Base-by-base conservation (phyloP, 2,888 invertebrate genomes). In the Heliconius aoede region DNA sequence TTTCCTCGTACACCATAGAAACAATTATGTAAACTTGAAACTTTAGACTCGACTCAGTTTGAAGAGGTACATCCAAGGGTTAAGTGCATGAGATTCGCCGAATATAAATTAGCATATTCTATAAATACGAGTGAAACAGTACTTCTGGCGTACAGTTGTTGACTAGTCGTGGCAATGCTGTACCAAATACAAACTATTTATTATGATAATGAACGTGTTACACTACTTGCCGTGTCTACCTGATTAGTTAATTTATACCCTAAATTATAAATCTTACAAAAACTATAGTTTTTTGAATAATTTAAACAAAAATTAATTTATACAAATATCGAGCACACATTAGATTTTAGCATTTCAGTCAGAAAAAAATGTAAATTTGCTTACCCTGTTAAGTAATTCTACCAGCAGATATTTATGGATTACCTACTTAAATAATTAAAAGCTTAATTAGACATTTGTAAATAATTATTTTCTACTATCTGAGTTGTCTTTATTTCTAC, bases 201-300 rank as follows among this genome's bases (percentile, higher is more conserved):
- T 89, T 89, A 91, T 91, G 90, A 84, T 89, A 92, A 92, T 90
- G 86, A 90, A 86, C 81, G 86, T 88, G 84, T 84, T 80, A 75
- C 79, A 79, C 81, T 79, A 81, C 81, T 84, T 80, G 80, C 80
- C 80, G 74, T 79, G 80, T 80, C 80, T 77, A 77, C 74, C 68
- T 67, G 77, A 80, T 73, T 73, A 69, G 62, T 76, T 24, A 65
- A 36, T 51, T 51, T 69, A 28, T 40, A 46, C 15, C 4, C 55
- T 55, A n/a, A 21, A 55, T 55, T 55, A 1, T n/a, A 55, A 55
- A n/a, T 55, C 3, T n/a, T n/a, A 11, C n/a, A n/a, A n/a, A n/a
- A n/a, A n/a, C n/a, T 0, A n/a, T 11, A 3, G 8, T 55, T 11
- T 55, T 55, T 9, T 1, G 4, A 58, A 24, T 24, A 58, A 30